Evolutionary conservation across 2,113 vertebrate species (phyloP).

Genomic region (Caretta caretta): DNA sequence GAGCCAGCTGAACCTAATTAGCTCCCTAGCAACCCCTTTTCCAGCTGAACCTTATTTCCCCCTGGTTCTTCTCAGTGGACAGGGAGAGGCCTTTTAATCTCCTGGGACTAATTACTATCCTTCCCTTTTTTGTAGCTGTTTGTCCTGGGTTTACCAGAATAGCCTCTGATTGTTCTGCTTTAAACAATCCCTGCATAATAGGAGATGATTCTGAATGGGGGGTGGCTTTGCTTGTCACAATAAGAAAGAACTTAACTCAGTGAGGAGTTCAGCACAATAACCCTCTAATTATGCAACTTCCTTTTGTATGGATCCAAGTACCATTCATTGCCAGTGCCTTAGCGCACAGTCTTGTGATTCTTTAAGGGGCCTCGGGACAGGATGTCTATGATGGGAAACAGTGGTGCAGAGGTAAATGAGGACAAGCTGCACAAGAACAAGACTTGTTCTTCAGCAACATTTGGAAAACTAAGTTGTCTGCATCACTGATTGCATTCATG

Average conservation of each 20-base stretch:
- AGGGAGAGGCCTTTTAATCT: too few species aligned
- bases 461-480: rapidly evolving
- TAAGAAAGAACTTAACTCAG: background rate
- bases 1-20: too few species aligned
- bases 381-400: background rate
- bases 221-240: rapidly evolving
- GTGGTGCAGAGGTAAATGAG: rapidly evolving
- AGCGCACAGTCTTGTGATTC: rapidly evolving
- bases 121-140: too few species aligned
- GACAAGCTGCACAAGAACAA: rapidly evolving
- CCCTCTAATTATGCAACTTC: background rate
- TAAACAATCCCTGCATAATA: background rate
- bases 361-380: rapidly evolving
- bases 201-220: background rate
- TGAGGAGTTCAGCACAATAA: background rate
- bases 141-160: too few species aligned
- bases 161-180: background rate
- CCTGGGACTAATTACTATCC: too few species aligned
- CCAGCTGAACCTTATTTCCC: too few species aligned
- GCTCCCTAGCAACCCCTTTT: too few species aligned
- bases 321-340: background rate
- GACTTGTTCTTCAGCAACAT: rapidly evolving
- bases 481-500: rapidly evolving
- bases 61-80: too few species aligned
- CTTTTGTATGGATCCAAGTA: background rate